These are phyloP conservation scores for Atractosteus spatula DNA, from an alignment of 2,113 vertebrate species.

Conservation along the genomic window DNA sequence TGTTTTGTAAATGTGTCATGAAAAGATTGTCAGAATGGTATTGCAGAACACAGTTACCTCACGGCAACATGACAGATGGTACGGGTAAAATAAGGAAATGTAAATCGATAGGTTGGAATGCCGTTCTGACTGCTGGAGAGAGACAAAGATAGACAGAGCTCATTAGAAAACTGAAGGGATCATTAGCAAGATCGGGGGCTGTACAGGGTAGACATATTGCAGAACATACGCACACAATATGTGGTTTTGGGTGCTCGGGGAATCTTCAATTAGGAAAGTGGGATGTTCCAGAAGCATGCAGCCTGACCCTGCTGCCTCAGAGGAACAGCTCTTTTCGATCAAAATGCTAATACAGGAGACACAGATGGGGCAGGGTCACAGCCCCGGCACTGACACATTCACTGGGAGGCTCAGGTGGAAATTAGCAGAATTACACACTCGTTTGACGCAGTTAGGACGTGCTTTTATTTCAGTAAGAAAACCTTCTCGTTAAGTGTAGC, in stretches of 20 bases:
- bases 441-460: no score
- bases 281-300: slow-evolving; percentile 47
- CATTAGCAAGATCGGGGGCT: slow-evolving; percentile 61
- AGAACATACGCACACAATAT: slow-evolving; percentile 63
- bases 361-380: not conserved
- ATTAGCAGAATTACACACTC: not conserved
- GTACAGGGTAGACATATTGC: slow-evolving; percentile 57
- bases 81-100: slow-evolving; percentile 45
- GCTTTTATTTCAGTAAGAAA: no score
- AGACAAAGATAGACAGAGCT: slow-evolving; percentile 55
- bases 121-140: slow-evolving; percentile 26
- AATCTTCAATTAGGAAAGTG: slow-evolving; percentile 62
- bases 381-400: not conserved
- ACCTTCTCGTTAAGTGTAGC: no score
- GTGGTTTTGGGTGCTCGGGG: slow-evolving; percentile 53
- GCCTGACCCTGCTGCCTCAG: slow-evolving; percentile 51
- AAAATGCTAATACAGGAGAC: slow-evolving; percentile 57
- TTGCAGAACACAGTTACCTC: no score
- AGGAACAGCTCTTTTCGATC: slow-evolving; percentile 37
- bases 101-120: slow-evolving; percentile 50
- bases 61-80: slow-evolving; percentile 48
- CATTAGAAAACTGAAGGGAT: slow-evolving; percentile 67
- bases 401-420: not conserved
- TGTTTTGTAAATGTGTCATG: no score
- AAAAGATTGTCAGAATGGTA: no score